Evolutionary conservation across 2,888 invertebrate genomes (phyloP), one percentile per base, ranked within the genome.

Genomic region (Eledona agricola): DNA sequence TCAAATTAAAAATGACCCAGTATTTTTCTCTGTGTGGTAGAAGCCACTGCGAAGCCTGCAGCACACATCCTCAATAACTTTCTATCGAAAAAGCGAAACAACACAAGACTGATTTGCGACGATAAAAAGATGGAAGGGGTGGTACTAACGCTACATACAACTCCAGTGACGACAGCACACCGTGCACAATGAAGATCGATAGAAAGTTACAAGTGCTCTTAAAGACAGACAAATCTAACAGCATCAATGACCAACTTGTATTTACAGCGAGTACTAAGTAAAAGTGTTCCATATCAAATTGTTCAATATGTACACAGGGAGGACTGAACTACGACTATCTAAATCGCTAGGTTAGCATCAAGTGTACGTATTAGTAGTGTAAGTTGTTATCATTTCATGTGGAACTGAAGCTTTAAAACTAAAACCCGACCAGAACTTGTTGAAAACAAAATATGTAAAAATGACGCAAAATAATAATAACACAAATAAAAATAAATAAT

Each of bases 121-220:
- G 59, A 51, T 62, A 63, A 60, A 65, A 59, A 61, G 57, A 62
- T 37, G 57, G 49, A 58, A 59, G 62, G 63, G 55, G 25, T 15
- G 34, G 50, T 34, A 60, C 66, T 64, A 67, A 53, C 28, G 62
- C 70, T 67, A 69, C 69, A 64, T 55, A 67, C 59, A 58, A 60
- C 58, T 61, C 53, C 49, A 63, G 51, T 52, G 34, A n/a, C n/a
- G n/a, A 57, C 54, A 60, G 61, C 59, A 63, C 65, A 66, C 63
- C 65, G 67, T 67, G 67, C 66, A 66, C 43, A 62, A 62, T 52
- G 49, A 58, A 51, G 49, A 62, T 70, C 71, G 71, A 72, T 72
- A 72, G 71, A 72, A 72, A 71, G 71, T 72, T 72, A 72, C 66
- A 69, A 65, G 69, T 70, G 69, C 69, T 67, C 66, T 38, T 61